Evolutionary conservation across 2,797 vertebrate genomes (phyloP).

Genomic region (Lacerta agilis): DNA sequence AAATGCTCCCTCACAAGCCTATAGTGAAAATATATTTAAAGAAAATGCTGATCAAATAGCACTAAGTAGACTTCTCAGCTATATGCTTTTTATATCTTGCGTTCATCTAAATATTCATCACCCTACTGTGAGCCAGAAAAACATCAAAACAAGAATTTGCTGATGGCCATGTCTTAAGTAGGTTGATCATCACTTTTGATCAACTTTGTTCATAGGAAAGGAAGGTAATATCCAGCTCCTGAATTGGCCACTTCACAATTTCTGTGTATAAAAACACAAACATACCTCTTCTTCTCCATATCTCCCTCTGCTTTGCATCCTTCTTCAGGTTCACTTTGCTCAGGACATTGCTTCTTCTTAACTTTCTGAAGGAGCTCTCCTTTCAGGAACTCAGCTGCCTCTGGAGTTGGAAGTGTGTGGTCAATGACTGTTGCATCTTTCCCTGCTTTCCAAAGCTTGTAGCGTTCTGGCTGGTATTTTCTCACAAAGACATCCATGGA

Average conservation of each 20-base stretch:
- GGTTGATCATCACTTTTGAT: background rate
- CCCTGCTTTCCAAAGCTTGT: conserved; percentile 94
- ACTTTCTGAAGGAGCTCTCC: conserved; percentile 77
- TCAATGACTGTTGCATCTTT: conserved; percentile 90
- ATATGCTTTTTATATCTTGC: background rate
- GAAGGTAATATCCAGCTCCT: background rate
- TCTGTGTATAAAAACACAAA: background rate
- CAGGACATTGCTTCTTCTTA: conserved; percentile 76
- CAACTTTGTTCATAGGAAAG: background rate
- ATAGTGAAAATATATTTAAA: background rate
- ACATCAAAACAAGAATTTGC: background rate
- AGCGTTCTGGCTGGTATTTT: conserved; percentile 95
- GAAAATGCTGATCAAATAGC: background rate
- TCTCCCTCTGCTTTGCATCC: conserved; percentile 41
- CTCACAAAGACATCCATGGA: conserved; percentile 97
- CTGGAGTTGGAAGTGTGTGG: conserved; percentile 87
- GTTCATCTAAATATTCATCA: background rate
- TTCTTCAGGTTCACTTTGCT: conserved; percentile 71
- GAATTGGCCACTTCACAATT: background rate
- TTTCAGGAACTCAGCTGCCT: conserved; percentile 83
- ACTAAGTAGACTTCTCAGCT: background rate
- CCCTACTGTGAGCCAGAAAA: background rate
- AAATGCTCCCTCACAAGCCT: background rate
- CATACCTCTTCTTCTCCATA: conserved; percentile 65
- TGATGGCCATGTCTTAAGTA: background rate